Conservation (phyloP, 2,888 invertebrate species). For the Hypolimnas misippus region DNA sequence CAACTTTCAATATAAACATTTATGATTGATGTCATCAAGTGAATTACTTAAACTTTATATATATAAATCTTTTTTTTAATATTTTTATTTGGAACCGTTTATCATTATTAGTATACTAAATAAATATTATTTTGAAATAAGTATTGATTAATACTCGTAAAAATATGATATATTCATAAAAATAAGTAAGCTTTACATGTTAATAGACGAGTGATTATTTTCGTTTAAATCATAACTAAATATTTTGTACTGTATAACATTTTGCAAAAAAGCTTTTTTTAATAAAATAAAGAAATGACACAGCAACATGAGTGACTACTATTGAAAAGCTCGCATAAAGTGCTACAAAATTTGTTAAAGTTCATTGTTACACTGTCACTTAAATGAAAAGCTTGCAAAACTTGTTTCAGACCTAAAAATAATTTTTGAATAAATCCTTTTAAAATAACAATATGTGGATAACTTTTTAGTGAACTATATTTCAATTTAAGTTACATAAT, state of each 20-base stretch:
- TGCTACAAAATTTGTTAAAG: conserved; percentile 36
- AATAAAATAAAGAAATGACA: conserved; percentile 34
- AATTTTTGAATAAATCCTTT: conserved; percentile 17
- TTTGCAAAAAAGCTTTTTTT: conserved; percentile 16
- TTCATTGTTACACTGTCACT: conserved; percentile 30
- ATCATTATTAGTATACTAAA: too few species aligned
- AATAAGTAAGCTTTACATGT: too few species aligned
- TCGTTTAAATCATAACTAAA: background rate
- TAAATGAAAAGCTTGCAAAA: conserved; percentile 26
- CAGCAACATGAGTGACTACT: conserved; percentile 34
- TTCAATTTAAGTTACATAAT: background rate
- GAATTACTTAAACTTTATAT: too few species aligned
- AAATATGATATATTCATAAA: too few species aligned
- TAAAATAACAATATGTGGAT: conserved; percentile 10
- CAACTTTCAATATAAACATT: too few species aligned
- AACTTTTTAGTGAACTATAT: conserved; percentile 2
- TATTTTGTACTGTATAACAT: background rate
- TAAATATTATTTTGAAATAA: too few species aligned
- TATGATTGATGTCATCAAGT: too few species aligned
- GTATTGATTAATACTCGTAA: too few species aligned
- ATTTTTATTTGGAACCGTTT: too few species aligned
- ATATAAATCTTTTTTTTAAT: too few species aligned
- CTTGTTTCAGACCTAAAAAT: conserved; percentile 22
- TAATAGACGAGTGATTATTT: background rate
- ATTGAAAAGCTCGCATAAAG: conserved; percentile 37